Conservation (phyloP, 1,140 invertebrate genomes). For the Drosophila ambigua region DNA sequence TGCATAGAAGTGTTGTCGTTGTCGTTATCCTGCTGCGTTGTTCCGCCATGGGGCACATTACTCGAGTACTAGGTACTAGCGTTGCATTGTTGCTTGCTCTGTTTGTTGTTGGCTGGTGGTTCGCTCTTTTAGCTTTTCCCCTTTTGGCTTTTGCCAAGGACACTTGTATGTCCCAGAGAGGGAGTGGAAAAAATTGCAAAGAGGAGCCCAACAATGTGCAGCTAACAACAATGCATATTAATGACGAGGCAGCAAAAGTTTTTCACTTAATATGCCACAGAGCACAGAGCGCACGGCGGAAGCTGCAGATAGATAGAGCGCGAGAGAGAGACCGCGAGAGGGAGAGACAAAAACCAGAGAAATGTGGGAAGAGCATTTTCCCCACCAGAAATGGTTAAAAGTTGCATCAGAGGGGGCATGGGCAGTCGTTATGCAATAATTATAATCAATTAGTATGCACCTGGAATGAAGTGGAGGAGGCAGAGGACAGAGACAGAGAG, state of each 20-base stretch:
- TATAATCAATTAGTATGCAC: conserved; percentile 65
- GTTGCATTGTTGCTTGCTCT: conserved; percentile 3
- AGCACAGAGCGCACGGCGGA: conserved; percentile 47
- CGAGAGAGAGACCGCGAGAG: not conserved
- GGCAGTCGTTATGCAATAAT: conserved; percentile 67
- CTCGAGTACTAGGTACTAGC: conserved; percentile 4
- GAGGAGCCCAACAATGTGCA: conserved; percentile 44
- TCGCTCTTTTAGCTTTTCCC: conserved; percentile 13
- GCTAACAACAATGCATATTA: conserved; percentile 76
- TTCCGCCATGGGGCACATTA: conserved; percentile 42
- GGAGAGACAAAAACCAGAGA: not conserved
- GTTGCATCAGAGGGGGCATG: conserved; percentile 34
- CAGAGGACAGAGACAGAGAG: too few relatives aligned
- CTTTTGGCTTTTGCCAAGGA: conserved; percentile 46
- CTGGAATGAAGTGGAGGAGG: not conserved
- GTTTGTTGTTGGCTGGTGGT: conserved; percentile 14
- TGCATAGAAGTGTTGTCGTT: not conserved
- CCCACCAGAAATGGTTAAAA: conserved; percentile 42
- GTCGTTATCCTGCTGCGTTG: conserved; percentile 29
- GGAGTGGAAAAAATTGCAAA: conserved; percentile 36
- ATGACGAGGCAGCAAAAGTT: conserved; percentile 79
- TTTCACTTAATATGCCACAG: conserved; percentile 78
- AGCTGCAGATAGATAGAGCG: conserved; percentile 20
- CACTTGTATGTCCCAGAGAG: conserved; percentile 50
- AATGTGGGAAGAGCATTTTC: conserved; percentile 27